phyloP scores from a whole-genome alignment of 2,113 vertebrate genomes.

The Centropus unirufus region DNA sequence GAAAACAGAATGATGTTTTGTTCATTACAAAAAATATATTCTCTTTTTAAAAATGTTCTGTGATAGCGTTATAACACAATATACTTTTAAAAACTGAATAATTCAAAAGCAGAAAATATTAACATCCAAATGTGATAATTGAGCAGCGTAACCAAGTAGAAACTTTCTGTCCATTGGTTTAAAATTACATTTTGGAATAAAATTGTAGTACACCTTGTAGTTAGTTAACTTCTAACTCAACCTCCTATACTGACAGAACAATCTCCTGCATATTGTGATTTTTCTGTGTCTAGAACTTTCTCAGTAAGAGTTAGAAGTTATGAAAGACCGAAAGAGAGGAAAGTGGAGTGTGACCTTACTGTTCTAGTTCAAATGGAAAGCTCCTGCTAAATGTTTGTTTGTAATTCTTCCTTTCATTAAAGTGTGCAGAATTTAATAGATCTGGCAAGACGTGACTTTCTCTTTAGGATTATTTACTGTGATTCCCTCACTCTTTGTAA shows the following conservation, averaged over 20 bases:
- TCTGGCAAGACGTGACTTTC: not conserved
- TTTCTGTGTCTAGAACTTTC: not conserved
- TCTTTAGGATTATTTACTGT: not conserved
- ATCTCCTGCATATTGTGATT: not conserved
- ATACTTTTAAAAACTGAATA: not conserved
- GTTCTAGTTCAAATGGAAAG: not conserved
- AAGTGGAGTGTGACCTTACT: not conserved
- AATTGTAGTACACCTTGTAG: not conserved
- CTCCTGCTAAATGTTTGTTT: not conserved
- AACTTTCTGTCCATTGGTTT: not conserved
- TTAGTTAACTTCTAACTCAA: not conserved
- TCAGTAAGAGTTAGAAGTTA: not conserved
- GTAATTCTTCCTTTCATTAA: not conserved
- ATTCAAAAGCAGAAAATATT: not conserved
- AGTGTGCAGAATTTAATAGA: not conserved
- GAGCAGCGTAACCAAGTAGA: not conserved
- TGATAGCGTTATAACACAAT: not conserved
- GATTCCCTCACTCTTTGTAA: not conserved
- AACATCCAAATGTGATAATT: not conserved
- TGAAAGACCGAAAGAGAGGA: not conserved
- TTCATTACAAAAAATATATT: not conserved
- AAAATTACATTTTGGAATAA: not conserved
- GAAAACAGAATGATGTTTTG: not conserved
- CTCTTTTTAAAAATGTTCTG: not conserved
- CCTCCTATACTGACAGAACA: not conserved